These are phyloP conservation scores for Myiozetetes cayanensis DNA, from an alignment of 2,113 vertebrate species.

Conservation along the genomic window DNA sequence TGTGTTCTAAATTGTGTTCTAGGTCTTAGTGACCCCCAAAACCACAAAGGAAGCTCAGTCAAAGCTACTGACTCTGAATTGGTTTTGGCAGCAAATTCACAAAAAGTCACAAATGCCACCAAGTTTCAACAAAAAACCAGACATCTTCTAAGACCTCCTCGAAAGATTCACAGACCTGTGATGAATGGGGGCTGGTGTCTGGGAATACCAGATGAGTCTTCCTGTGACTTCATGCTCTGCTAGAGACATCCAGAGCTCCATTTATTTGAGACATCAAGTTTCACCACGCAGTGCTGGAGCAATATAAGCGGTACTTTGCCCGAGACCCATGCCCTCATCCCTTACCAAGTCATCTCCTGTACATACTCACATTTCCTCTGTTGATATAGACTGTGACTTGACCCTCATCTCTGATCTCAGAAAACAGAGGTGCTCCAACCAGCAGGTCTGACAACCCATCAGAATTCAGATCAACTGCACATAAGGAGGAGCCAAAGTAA, in stretches of 20 bases:
- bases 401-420: slow-evolving; percentile 93
- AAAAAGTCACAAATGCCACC: slow-evolving; percentile 1
- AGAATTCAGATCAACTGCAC: slow-evolving; percentile 96
- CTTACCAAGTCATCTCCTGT: background rate
- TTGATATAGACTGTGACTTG: slow-evolving; percentile 96
- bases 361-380: slow-evolving; percentile 93
- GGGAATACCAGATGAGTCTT: background rate
- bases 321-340: background rate
- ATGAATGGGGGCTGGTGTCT: background rate
- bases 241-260: background rate
- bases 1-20: background rate
- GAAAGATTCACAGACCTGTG: background rate
- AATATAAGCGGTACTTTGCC: background rate
- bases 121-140: slow-evolving; percentile 18
- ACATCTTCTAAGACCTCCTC: background rate
- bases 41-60: slow-evolving; percentile 17
- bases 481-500: slow-evolving; percentile 99
- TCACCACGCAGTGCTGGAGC: background rate
- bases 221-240: background rate
- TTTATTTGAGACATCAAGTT: background rate
- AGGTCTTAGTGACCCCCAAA: background rate
- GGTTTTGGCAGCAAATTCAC: slow-evolving; percentile 5
- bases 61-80: background rate
- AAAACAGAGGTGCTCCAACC: slow-evolving; percentile 97
- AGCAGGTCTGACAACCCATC: slow-evolving; percentile 96